Percentiles rank a stretch among this genome's conserved stretches.
These are phyloP conservation scores for Pristionchus exspectatus DNA, from an alignment of 2,888 invertebrate species.

Conservation along the genomic window DNA sequence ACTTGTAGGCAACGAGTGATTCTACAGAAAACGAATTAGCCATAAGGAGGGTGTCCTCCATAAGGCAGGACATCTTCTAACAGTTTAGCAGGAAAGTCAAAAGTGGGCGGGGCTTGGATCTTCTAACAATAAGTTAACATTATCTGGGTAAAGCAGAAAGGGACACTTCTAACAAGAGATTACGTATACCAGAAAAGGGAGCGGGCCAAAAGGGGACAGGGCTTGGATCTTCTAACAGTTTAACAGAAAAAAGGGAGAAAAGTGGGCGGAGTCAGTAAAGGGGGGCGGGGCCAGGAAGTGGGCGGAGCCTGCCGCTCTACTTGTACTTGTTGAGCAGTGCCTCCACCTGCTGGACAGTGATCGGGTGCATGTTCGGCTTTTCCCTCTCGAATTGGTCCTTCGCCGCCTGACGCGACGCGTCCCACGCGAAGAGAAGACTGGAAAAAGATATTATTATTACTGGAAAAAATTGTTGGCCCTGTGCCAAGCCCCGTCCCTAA, in stretches of 20 bases:
- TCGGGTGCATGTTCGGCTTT: constrained; percentile 73
- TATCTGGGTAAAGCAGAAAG: not conserved
- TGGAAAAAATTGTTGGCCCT: too few species aligned
- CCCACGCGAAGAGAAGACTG: constrained; percentile 74
- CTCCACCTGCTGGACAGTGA: constrained; percentile 64
- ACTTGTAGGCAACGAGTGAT: too few species aligned
- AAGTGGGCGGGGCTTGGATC: not conserved
- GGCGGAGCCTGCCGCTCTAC: not conserved
- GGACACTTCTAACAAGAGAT: not conserved
- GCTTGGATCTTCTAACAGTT: too few species aligned
- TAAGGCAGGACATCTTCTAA: too few species aligned
- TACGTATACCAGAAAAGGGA: too few species aligned
- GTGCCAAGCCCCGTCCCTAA: too few species aligned
- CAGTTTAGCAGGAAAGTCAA: too few species aligned
- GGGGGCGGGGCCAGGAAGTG: too few species aligned
- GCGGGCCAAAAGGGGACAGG: too few species aligned
- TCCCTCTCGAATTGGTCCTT: constrained; percentile 70
- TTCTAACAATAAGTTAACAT: too few species aligned
- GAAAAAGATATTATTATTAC: too few species aligned
- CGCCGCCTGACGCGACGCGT: constrained; percentile 64
- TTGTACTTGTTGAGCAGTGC: constrained; percentile 17
- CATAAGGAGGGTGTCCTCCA: too few species aligned
- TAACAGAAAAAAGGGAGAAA: not conserved
- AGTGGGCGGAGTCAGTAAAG: not conserved
- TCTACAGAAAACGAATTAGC: not conserved